A percentile compares a stretch with the other conserved stretches of the same genome.
Conservation (phyloP, 2,113 vertebrate genomes). For the Scophthalmus maximus region DNA sequence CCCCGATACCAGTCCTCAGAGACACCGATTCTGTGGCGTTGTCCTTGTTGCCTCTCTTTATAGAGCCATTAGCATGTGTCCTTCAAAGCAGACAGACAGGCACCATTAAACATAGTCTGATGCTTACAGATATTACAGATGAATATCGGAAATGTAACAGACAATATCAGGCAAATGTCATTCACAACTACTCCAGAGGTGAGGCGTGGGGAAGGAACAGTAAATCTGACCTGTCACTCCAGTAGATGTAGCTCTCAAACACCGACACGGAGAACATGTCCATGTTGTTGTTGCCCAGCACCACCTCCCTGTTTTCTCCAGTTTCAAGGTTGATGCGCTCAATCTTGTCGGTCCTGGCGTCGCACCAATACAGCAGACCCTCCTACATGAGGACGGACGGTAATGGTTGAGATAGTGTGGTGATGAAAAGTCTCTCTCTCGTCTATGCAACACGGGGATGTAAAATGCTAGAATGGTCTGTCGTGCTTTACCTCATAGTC, state of each 20-base stretch:
- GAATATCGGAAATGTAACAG: neutral
- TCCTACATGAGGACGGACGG: constrained; percentile 79
- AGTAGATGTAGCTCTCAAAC: constrained; percentile 97
- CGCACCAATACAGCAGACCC: constrained; percentile 95
- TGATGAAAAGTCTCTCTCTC: neutral
- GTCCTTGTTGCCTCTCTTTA: constrained; percentile 95
- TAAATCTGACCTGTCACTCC: constrained; percentile 91
- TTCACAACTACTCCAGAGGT: neutral
- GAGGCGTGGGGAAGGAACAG: neutral
- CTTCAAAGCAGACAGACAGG: constrained; percentile 70
- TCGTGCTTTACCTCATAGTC: constrained; percentile 90
- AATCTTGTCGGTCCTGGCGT: constrained; percentile 96
- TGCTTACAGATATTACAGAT: neutral
- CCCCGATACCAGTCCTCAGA: constrained; percentile 92
- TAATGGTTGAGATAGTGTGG: neutral
- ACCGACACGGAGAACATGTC: constrained; percentile 99
- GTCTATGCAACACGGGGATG: neutral
- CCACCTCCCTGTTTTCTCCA: constrained; percentile 92
- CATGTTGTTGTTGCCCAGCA: constrained; percentile 97
- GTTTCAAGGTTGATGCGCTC: constrained; percentile 95
- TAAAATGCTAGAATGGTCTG: neutral
- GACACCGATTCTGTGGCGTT: constrained; percentile 94
- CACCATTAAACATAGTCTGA: neutral
- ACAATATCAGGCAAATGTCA: neutral
- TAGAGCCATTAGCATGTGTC: constrained; percentile 97